A percentile compares a stretch with the other conserved stretches of the same genome.
Conservation (phyloP, 1,140 invertebrate genomes). For the Caerostris darwini region DNA sequence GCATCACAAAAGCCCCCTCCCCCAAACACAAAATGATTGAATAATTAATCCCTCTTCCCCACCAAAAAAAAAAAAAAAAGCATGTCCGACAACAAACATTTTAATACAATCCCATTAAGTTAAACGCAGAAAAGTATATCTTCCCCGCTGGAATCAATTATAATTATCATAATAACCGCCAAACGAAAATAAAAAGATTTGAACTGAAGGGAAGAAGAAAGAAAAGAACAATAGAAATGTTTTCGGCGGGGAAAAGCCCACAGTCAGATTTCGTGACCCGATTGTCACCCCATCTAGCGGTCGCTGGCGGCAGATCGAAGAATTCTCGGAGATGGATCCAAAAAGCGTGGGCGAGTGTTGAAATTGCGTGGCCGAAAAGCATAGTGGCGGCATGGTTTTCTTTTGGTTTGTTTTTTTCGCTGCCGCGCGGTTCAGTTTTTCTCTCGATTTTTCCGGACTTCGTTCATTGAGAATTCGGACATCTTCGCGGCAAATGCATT, state of each 20-base stretch:
- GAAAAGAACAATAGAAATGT: conserved; percentile 32
- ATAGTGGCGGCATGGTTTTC: conserved; percentile 27
- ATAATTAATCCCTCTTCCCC: neutral
- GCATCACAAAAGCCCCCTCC: neutral
- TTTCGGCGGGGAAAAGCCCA: conserved; percentile 67
- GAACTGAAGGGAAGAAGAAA: neutral
- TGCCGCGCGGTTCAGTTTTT: conserved; percentile 38
- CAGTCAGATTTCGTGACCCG: conserved; percentile 67
- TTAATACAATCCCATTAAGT: conserved; percentile 16
- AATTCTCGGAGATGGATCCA: conserved; percentile 3
- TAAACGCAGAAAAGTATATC: conserved; percentile 1
- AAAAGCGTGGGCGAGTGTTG: conserved; percentile 63
- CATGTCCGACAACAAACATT: neutral
- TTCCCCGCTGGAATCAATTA: conserved; percentile 61
- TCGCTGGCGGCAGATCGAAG: conserved; percentile 66
- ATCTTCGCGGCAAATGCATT: neutral
- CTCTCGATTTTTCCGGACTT: conserved; percentile 58
- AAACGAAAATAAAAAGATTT: neutral
- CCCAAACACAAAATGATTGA: neutral
- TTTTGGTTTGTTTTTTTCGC: conserved; percentile 27
- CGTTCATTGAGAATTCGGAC: conserved; percentile 27
- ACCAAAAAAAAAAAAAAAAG: neutral
- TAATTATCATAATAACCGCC: conserved; percentile 73
- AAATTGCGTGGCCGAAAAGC: conserved; percentile 57
- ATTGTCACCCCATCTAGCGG: conserved; percentile 56